phyloP scores from a whole-genome alignment of 2,888 invertebrate species.

The Drosophila stalkeri region DNA sequence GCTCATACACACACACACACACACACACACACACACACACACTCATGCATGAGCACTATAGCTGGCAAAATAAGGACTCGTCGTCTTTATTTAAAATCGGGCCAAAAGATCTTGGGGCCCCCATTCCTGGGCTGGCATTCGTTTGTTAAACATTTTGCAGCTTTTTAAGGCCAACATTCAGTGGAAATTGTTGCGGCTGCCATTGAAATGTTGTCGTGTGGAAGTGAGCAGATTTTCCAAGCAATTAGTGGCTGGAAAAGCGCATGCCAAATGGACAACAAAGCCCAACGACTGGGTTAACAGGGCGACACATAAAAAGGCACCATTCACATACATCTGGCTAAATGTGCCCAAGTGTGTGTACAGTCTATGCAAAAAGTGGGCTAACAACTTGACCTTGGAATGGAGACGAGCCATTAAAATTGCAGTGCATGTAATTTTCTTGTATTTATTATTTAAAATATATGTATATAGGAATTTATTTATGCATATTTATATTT shows the following conservation, averaged over 20 bases:
- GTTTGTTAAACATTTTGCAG: constrained; percentile 55
- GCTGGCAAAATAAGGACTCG: constrained; percentile 22
- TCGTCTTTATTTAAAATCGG: constrained; percentile 47
- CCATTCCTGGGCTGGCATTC: constrained; percentile 8
- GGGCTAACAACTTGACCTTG: constrained; percentile 27
- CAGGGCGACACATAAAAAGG: constrained; percentile 20
- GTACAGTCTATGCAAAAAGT: neutral
- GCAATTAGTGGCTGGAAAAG: constrained; percentile 68
- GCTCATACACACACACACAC: neutral
- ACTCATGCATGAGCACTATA: constrained; percentile 3
- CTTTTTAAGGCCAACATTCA: constrained; percentile 43
- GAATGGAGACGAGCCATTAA: neutral
- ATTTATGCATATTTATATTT: neutral
- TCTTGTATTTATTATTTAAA: neutral
- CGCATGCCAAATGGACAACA: constrained; percentile 45
- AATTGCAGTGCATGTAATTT: neutral
- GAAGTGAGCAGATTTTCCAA: constrained; percentile 76
- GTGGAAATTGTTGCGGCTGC: constrained; percentile 62
- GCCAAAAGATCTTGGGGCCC: constrained; percentile 40
- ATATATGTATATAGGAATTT: neutral
- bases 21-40: neutral
- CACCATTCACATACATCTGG: neutral
- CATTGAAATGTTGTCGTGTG: constrained; percentile 68
- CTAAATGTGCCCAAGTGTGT: neutral
- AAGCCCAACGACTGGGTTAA: constrained; percentile 43